Evolutionary conservation across 64 coral and sea anemone genomes (phyloP), one percentile per base, ranked within the genome.

Genomic region (Astreopora myriophthalma): DNA sequence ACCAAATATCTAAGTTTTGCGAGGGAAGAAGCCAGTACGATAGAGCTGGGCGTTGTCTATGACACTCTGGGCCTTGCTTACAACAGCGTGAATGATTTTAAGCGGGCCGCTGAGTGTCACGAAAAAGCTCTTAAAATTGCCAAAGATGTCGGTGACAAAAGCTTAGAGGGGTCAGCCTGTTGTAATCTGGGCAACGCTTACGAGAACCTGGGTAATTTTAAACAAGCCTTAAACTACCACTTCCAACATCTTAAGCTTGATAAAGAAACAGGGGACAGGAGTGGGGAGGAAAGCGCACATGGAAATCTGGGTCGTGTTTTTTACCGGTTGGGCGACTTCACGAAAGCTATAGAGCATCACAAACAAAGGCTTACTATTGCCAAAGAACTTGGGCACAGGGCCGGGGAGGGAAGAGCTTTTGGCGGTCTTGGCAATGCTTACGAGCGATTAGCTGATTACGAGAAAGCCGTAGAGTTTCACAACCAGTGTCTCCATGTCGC

Each of bases 101-200:
- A 67, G 5, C 34, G 64, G 34, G 81, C 81, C 6, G 38, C 30
- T 30, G 58, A 65, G 60, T 85, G 30, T 52, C 58, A 65, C 17
- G 34, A 67, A 34, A 49, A 85, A 67, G 20, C 32, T 85, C 81
- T 85, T 24, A 62, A 1, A 27, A 65, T 85, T 65, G 57, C 60
- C 5, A 68, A 62, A 33, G 81, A 85, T 7, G 30, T 61, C 16
- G 79, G 79, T 27, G 79, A 58, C 23, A 52, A 55, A 34, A 23
- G 1, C 27, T 38, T 38, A 8, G 19, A 83, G 55, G 79, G 23
- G 24, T 22, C 26, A 32, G 51, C 28, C 55, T 83, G 51, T 83
- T 46, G 46, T 2, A 52, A 83, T 24, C 33, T 83, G 31, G 79
- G 79, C 13, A 52, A 28, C 30, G 55, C 30, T 32, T 83, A 55